Percentiles rank a stretch among this genome's conserved stretches.
These are phyloP conservation scores for Megaceryle maxima DNA, from an alignment of 2,113 vertebrate genomes.

Conservation along the genomic window DNA sequence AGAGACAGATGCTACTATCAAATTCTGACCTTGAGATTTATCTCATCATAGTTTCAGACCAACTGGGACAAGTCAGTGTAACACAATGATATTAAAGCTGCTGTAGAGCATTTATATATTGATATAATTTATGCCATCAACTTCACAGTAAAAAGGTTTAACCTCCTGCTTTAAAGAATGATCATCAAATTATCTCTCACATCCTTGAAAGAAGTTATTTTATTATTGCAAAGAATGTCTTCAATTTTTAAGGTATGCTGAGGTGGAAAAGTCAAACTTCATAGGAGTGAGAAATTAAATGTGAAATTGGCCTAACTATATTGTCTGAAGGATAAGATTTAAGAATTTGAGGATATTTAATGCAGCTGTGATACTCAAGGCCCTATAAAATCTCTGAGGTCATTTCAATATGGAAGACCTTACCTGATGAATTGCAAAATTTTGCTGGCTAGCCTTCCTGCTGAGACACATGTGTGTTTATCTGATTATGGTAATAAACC, in stretches of 20 bases:
- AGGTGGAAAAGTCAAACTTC: conserved; percentile 21
- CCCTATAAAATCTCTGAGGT: neutral
- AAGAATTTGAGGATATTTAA: neutral
- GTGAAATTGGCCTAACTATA: neutral
- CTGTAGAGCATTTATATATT: conserved; percentile 7
- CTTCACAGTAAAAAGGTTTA: conserved; percentile 30
- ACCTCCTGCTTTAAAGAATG: conserved; percentile 10
- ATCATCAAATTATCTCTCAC: conserved; percentile 1
- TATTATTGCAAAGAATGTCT: conserved; percentile 30
- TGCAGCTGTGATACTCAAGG: neutral
- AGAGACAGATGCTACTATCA: neutral
- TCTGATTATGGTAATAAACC: neutral
- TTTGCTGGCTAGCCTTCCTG: neutral
- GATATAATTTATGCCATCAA: neutral
- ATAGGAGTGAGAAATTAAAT: conserved; percentile 6
- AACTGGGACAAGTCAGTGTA: neutral
- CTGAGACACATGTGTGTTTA: neutral
- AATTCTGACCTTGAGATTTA: conserved; percentile 30
- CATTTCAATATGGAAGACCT: neutral
- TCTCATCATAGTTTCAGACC: neutral
- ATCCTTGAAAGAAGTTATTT: conserved; percentile 21
- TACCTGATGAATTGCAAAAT: neutral
- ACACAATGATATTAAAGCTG: neutral
- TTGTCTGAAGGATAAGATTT: neutral
- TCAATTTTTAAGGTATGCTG: conserved; percentile 15